Evolutionary conservation across 2,113 vertebrate genomes (phyloP).

Genomic region (Semnornis frantzii): DNA sequence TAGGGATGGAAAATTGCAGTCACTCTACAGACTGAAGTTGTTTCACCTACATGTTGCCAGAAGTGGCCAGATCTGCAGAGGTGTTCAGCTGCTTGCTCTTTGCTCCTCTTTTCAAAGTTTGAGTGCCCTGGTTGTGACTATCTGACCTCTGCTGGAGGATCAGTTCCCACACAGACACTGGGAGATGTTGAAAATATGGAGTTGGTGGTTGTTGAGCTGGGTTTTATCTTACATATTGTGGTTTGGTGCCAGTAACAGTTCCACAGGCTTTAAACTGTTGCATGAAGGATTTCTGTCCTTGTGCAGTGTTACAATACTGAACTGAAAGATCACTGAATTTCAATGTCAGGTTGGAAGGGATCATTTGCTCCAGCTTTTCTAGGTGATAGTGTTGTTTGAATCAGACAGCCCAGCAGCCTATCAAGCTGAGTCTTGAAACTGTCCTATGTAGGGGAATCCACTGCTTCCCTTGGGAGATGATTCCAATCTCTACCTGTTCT

Average conservation of each 20-base stretch:
- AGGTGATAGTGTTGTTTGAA: too few relatives aligned
- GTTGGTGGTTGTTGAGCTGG: not conserved
- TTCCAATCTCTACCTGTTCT: too few relatives aligned
- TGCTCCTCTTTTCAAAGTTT: not conserved
- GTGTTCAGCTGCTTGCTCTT: not conserved
- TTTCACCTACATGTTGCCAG: not conserved
- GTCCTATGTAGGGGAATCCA: too few relatives aligned
- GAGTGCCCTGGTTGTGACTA: not conserved
- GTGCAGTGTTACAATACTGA: too few relatives aligned
- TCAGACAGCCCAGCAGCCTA: too few relatives aligned
- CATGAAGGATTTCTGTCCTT: not conserved
- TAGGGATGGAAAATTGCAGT: not conserved
- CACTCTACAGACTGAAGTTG: not conserved
- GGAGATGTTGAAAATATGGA: not conserved
- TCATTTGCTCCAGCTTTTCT: too few relatives aligned
- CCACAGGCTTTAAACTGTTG: not conserved
- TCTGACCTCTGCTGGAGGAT: not conserved
- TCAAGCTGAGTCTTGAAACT: too few relatives aligned
- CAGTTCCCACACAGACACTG: not conserved
- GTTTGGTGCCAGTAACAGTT: not conserved
- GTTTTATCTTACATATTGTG: not conserved
- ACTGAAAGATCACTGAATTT: not conserved
- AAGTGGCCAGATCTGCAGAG: not conserved
- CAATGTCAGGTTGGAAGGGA: too few relatives aligned
- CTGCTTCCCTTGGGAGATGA: too few relatives aligned